Evolutionary conservation across 2,113 vertebrate genomes (phyloP).

Genomic region (Siniperca chuatsi): DNA sequence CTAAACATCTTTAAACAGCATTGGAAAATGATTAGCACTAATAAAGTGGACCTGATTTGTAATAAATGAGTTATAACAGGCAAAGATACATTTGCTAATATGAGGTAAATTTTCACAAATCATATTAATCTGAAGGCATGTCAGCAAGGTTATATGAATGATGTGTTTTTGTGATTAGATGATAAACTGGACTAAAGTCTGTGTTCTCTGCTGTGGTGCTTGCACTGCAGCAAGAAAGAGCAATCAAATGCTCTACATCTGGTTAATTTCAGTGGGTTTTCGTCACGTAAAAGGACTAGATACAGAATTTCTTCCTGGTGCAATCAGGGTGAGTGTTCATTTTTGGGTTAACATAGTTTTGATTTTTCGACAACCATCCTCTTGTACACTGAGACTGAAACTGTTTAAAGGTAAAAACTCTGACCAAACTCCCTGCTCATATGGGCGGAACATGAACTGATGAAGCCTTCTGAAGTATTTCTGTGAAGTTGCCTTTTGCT

Average conservation of each 20-base stretch:
- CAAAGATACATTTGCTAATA: not conserved
- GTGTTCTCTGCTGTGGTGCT: not conserved
- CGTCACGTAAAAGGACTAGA: not conserved
- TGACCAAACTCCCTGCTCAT: not conserved
- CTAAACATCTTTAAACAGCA: not conserved
- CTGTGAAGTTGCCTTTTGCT: conserved; percentile 18
- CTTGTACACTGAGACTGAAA: not conserved
- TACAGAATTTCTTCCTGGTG: not conserved
- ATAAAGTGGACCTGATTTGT: not conserved
- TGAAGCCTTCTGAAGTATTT: not conserved
- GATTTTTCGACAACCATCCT: not conserved
- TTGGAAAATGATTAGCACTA: not conserved
- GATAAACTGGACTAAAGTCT: not conserved
- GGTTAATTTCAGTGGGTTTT: not conserved
- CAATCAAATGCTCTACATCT: not conserved
- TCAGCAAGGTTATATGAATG: not conserved
- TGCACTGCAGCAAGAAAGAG: not conserved
- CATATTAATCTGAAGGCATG: not conserved
- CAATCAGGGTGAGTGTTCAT: not conserved
- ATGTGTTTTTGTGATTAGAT: not conserved
- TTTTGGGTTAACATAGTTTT: not conserved
- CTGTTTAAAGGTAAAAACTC: not conserved
- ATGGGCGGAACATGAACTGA: not conserved
- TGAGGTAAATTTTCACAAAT: not conserved
- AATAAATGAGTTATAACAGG: not conserved